Evolutionary conservation across 2,113 vertebrate species (phyloP).

Genomic region (Bambusicola thoracicus): DNA sequence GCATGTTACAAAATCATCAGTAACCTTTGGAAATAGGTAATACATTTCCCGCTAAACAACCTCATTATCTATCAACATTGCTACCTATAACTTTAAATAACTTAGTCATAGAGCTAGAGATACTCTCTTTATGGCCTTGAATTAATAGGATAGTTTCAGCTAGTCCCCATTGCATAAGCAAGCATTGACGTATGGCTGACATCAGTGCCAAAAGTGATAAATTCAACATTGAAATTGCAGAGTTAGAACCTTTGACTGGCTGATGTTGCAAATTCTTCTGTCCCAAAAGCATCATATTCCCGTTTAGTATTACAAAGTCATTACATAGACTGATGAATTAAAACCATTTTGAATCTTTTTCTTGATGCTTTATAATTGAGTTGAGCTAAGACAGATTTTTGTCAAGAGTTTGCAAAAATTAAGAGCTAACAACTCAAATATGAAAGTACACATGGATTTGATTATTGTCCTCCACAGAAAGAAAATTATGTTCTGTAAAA

Average conservation of each 20-base stretch:
- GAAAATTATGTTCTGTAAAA: background rate
- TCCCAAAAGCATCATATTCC: conserved; percentile 45
- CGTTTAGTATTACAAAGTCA: conserved; percentile 36
- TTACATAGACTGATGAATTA: conserved; percentile 57
- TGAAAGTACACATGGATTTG: background rate
- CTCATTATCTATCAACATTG: background rate
- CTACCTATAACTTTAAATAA: conserved; percentile 38
- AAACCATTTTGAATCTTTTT: conserved; percentile 23
- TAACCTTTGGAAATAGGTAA: conserved; percentile 24
- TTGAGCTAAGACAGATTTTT: background rate
- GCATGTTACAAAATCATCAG: conserved; percentile 1
- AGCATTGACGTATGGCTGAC: conserved; percentile 38
- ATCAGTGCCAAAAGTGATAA: conserved; percentile 59
- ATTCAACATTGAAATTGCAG: conserved; percentile 45
- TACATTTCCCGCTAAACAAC: conserved; percentile 21
- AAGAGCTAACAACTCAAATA: background rate
- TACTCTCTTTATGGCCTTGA: conserved; percentile 43
- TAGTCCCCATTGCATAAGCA: background rate
- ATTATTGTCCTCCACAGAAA: background rate
- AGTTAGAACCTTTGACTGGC: conserved; percentile 41
- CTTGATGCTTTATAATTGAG: conserved; percentile 14
- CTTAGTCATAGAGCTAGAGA: conserved; percentile 22
- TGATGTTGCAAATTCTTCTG: conserved; percentile 49
- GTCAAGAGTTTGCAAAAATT: background rate
- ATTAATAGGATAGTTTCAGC: conserved; percentile 20